Evolutionary conservation across 2,888 invertebrate species (phyloP).

Genomic region (Drosophila nr. fundita): DNA sequence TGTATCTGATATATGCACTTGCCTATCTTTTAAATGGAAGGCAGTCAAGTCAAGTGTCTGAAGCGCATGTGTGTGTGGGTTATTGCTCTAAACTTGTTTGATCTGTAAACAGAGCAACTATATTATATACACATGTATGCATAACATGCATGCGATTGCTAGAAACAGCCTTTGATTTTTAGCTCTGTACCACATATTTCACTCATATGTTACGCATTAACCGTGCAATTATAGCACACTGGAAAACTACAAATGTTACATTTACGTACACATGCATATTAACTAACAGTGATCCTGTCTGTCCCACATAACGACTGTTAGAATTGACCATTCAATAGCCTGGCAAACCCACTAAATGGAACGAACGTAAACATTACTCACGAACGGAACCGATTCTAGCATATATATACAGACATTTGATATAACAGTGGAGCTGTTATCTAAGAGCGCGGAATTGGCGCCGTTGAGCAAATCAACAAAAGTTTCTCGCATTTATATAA

Average conservation of each 20-base stretch:
- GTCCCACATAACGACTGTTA: not conserved
- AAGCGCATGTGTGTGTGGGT: slow-evolving; percentile 24
- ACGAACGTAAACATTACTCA: slow-evolving; percentile 6
- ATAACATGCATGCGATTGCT: slow-evolving; percentile 1
- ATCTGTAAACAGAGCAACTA: slow-evolving; percentile 18
- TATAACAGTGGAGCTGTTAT: slow-evolving; percentile 49
- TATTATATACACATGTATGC: not conserved
- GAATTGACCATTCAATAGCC: not conserved
- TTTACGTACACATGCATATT: slow-evolving; percentile 7
- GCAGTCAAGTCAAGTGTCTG: slow-evolving; percentile 44
- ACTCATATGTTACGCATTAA: slow-evolving; percentile 12
- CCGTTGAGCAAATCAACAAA: slow-evolving; percentile 44
- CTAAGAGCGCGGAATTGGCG: slow-evolving; percentile 45
- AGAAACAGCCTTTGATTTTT: not conserved
- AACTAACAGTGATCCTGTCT: slow-evolving; percentile 21
- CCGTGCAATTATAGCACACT: slow-evolving; percentile 25
- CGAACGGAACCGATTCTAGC: not conserved
- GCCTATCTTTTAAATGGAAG: slow-evolving; percentile 42
- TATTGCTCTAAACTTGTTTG: slow-evolving; percentile 38
- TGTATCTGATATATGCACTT: slow-evolving; percentile 5
- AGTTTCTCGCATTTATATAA: slow-evolving; percentile 39
- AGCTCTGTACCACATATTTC: not conserved
- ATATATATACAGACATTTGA: not conserved
- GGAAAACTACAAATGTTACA: slow-evolving; percentile 9
- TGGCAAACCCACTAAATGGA: not conserved